Evolutionary conservation across 2,797 vertebrate genomes (phyloP), one percentile per base, ranked within the genome.

Genomic region (Tinamus major): DNA sequence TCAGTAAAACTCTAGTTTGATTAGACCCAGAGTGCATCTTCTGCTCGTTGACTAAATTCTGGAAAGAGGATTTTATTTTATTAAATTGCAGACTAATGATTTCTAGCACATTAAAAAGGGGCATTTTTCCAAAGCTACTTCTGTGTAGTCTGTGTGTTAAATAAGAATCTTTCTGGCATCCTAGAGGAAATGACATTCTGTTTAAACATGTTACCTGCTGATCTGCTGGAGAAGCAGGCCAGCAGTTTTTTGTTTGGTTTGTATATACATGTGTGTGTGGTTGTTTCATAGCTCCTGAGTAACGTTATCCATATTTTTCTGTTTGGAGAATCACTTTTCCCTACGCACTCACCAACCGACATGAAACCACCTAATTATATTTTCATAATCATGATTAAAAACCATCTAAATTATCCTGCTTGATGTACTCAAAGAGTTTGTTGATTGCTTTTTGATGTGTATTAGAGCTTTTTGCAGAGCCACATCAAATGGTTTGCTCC

Each of bases 321-420:
- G 84, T 97, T 96, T 94, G 94, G 96, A 97, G 96, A 97, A 95
- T 97, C 93, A 91, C 96, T 97, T 97, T 97, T 93, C 94, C 93
- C 93, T 94, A 85, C 5, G 82, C 94, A 95, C 96, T 98, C 95
- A 96, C 95, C 79, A 97, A 93, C 95, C 95, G 97, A 97, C 96
- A 95, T 95, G 96, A 97, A 98, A 97, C 96, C 95, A 97, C 97
- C 96, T 98, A 97, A 97, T 97, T 98, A 97, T 97, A 96, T 96
- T 98, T 98, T 97, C 94, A 98, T 97, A 97, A 97, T 97, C 96
- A 91, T 96, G 96, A 97, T 98, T 97, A 97, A 97, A 97, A 98
- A 96, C 94, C 95, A 97, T 95, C 96, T 97, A 97, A 97, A 97
- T 97, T 94, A 97, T 96, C 97, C 95, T 97, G 84, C 96, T 96